These are phyloP conservation scores for Neolamprologus fasciatus DNA, from an alignment of 2,113 vertebrate species.

Conservation along the genomic window DNA sequence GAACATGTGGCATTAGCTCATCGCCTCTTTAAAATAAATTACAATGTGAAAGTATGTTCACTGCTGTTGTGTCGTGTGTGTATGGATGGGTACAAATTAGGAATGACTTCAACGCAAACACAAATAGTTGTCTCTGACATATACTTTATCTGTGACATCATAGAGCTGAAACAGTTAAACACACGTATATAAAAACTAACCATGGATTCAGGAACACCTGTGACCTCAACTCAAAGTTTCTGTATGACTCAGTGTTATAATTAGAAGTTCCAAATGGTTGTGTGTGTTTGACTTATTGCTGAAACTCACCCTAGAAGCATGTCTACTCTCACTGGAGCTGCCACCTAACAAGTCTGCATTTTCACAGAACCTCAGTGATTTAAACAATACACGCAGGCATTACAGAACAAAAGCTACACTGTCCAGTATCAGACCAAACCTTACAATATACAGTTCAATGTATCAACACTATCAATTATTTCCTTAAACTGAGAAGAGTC, in stretches of 20 bases:
- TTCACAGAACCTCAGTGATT: background rate
- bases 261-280: conserved; percentile 13
- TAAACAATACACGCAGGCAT: background rate
- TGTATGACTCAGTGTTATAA: conserved; percentile 44
- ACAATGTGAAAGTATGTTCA: background rate
- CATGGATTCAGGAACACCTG: background rate
- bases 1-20: background rate
- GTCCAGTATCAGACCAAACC: background rate
- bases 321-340: background rate
- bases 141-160: background rate
- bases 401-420: background rate
- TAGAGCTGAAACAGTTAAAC: background rate
- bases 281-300: conserved; percentile 27
- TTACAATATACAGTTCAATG: background rate
- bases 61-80: background rate
- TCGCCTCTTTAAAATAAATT: background rate
- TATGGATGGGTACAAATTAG: background rate
- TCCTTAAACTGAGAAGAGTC: background rate
- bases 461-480: background rate
- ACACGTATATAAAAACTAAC: background rate
- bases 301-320: background rate
- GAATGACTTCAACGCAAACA: rapidly evolving
- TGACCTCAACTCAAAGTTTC: conserved; percentile 39
- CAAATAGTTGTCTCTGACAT: background rate
- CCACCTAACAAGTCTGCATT: background rate